A percentile compares a stretch with the other conserved stretches of the same genome.
phyloP scores from a whole-genome alignment of 2,797 vertebrate species.

The Ciconia nigra region DNA sequence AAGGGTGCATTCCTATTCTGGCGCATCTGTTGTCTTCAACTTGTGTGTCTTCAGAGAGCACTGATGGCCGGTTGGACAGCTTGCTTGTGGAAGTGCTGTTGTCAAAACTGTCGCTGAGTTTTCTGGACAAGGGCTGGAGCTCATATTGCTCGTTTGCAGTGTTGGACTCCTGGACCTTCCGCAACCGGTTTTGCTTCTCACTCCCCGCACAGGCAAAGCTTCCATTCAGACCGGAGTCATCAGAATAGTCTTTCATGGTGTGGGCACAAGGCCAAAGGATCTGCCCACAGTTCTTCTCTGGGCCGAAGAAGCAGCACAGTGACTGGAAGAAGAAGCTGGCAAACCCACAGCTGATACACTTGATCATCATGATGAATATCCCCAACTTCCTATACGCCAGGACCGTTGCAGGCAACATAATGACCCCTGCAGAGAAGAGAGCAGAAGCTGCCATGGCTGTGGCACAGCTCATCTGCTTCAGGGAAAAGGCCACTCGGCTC shows the following conservation, averaged over 20 bases:
- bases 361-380: slow-evolving; percentile 94
- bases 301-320: slow-evolving; percentile 95
- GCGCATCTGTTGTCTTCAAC: slow-evolving; percentile 80
- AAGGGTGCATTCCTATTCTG: slow-evolving; percentile 46
- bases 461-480: slow-evolving; percentile 95
- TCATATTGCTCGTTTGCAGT: slow-evolving; percentile 90
- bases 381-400: slow-evolving; percentile 93
- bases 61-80: slow-evolving; percentile 92
- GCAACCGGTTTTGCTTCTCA: slow-evolving; percentile 69
- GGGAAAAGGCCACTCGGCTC: slow-evolving; percentile 91
- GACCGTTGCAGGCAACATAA: slow-evolving; percentile 92
- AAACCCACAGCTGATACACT: slow-evolving; percentile 94
- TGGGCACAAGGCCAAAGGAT: slow-evolving; percentile 86
- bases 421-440: slow-evolving; percentile 90
- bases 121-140: slow-evolving; percentile 91
- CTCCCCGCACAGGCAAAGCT: slow-evolving; percentile 77
- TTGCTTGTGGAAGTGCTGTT: slow-evolving; percentile 99
- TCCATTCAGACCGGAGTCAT: slow-evolving; percentile 77
- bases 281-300: slow-evolving; percentile 90
- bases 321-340: slow-evolving; percentile 98
- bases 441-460: slow-evolving; percentile 89
- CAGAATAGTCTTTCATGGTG: slow-evolving; percentile 73
- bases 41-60: slow-evolving; percentile 93
- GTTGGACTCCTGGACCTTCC: slow-evolving; percentile 67
- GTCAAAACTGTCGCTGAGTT: slow-evolving; percentile 96